Evolutionary conservation across 2,113 vertebrate species (phyloP).

Genomic region (Ciconia stormi): DNA sequence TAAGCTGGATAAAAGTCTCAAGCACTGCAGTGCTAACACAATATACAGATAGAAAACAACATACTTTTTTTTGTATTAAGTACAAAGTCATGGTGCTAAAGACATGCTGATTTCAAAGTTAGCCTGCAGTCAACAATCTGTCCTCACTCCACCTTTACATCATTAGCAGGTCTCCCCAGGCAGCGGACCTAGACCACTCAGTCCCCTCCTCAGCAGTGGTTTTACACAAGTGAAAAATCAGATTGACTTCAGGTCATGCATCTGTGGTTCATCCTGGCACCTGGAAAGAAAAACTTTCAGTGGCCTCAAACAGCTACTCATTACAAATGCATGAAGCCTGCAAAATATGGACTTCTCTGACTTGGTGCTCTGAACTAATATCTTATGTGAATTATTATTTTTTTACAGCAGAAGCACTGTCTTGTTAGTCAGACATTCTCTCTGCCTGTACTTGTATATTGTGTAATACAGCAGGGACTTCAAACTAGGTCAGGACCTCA

Average conservation of each 20-base stretch:
- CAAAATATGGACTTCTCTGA: neutral
- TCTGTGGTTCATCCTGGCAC: neutral
- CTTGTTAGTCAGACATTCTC: neutral
- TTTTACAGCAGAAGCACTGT: neutral
- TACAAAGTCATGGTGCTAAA: neutral
- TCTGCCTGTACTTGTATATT: neutral
- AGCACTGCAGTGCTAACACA: neutral
- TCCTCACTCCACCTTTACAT: neutral
- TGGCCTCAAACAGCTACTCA: neutral
- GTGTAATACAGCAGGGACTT: neutral
- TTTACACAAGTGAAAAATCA: neutral
- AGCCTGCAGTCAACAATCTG: neutral
- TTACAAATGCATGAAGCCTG: neutral
- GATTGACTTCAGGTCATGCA: neutral
- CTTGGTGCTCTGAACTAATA: neutral
- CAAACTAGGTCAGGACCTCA: neutral
- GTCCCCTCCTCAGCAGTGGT: neutral
- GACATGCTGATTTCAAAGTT: neutral
- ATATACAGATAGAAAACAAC: neutral
- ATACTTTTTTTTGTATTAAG: neutral
- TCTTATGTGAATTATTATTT: neutral
- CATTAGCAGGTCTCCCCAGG: neutral
- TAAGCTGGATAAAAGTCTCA: neutral
- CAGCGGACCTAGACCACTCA: neutral
- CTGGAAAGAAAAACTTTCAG: neutral